phyloP scores from a whole-genome alignment of 1,140 invertebrate genomes.

The Neotoxoptera formosana region DNA sequence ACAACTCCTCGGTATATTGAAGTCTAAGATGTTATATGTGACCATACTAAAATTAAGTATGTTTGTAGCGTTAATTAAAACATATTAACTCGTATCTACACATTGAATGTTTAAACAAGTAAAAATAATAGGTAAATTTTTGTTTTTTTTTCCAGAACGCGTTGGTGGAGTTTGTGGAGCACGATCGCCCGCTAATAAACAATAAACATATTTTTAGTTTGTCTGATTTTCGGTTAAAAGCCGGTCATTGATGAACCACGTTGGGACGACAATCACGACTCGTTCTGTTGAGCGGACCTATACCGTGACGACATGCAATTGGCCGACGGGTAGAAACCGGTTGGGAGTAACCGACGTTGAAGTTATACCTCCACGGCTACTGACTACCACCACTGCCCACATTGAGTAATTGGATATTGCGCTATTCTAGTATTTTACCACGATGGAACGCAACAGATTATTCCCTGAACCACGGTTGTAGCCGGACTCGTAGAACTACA shows the following conservation, averaged over 20 bases:
- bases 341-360: no score
- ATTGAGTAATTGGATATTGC: background rate
- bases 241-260: conserved; percentile 44
- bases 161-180: background rate
- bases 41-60: background rate
- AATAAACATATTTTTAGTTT: background rate
- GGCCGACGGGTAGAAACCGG: background rate
- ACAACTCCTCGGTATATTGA: background rate
- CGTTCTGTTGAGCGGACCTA: background rate
- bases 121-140: background rate
- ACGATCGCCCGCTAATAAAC: background rate
- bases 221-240: background rate
- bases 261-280: background rate
- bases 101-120: background rate
- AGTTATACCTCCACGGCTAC: background rate
- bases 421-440: background rate
- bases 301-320: background rate
- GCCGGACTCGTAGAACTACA: background rate
- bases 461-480: conserved; percentile 14
- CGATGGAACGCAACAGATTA: conserved; percentile 46
- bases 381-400: background rate
- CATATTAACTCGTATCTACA: background rate
- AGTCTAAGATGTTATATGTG: background rate
- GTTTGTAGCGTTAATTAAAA: background rate
- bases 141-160: background rate